Evolutionary conservation across 2,113 vertebrate species (phyloP).

Genomic region (Psammodynastes pulverulentus): DNA sequence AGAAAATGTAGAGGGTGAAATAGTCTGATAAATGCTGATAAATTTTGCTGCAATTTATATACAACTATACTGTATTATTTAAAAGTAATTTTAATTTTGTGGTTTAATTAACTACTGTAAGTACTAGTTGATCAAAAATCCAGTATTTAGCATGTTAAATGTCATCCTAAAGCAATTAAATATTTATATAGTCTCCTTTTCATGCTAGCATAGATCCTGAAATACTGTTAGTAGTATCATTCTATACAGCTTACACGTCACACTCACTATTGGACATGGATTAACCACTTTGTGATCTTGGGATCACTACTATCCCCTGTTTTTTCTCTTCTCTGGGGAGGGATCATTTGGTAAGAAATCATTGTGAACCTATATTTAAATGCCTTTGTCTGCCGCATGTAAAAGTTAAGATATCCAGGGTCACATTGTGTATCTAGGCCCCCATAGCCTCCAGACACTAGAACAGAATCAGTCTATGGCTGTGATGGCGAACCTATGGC

Average conservation of each 20-base stretch:
- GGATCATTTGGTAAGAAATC: slow-evolving; percentile 87
- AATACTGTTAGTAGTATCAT: background rate
- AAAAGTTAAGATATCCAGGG: background rate
- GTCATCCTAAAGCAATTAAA: background rate
- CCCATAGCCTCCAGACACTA: background rate
- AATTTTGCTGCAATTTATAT: background rate
- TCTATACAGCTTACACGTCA: slow-evolving; percentile 84
- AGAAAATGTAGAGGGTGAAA: background rate
- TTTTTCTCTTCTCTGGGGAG: slow-evolving; percentile 97
- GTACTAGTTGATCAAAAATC: background rate
- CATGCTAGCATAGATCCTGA: background rate
- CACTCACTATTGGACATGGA: slow-evolving; percentile 98
- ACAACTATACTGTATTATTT: background rate
- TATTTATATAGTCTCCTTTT: background rate
- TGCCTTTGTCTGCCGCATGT: background rate
- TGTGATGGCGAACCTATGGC: too few relatives aligned
- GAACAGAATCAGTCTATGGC: background rate
- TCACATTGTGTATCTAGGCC: background rate
- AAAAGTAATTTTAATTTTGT: background rate
- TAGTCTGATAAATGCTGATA: background rate
- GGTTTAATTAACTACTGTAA: background rate
- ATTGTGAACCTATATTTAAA: background rate
- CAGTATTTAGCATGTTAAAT: background rate
- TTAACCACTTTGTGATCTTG: slow-evolving; percentile 98
- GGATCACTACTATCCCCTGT: slow-evolving; percentile 87